Conservation (phyloP, 2,113 vertebrate genomes). For the Mustelus asterias region DNA sequence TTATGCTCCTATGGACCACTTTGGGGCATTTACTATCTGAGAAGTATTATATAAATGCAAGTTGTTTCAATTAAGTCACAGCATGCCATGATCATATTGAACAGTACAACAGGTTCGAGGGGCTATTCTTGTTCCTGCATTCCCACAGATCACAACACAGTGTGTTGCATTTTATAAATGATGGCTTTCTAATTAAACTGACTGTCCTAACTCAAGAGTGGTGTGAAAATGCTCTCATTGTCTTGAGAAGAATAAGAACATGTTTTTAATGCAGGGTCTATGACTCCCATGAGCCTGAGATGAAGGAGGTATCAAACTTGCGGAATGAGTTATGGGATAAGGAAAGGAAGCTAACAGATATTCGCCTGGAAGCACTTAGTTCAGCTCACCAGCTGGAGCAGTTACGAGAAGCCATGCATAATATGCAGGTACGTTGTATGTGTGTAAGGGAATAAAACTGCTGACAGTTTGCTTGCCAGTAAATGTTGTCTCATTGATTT, state of each 20-base stretch:
- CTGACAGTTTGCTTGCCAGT: too few relatives aligned
- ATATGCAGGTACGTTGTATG: slow-evolving; percentile 74
- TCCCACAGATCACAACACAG: neutral
- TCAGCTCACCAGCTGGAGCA: slow-evolving; percentile 92
- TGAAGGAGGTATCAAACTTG: slow-evolving; percentile 78
- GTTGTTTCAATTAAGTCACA: neutral
- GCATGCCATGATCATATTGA: neutral
- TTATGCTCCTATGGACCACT: neutral
- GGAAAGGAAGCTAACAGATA: slow-evolving; percentile 89
- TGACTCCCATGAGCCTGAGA: slow-evolving; percentile 66
- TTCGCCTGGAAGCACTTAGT: slow-evolving; percentile 85
- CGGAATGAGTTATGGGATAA: slow-evolving; percentile 91
- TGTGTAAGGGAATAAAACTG: neutral
- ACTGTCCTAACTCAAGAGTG: neutral
- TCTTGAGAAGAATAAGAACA: neutral
- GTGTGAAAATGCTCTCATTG: neutral
- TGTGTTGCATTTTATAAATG: neutral
- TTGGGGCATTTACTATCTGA: neutral
- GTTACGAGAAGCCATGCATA: slow-evolving; percentile 88
- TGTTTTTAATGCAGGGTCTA: slow-evolving; percentile 58
- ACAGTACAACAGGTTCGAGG: neutral
- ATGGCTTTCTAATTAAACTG: neutral
- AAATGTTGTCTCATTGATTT: neutral
- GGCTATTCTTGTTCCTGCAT: neutral
- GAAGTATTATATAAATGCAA: neutral